Conservation (phyloP, 2,113 vertebrate genomes). For the Hyaena hyaena region DNA sequence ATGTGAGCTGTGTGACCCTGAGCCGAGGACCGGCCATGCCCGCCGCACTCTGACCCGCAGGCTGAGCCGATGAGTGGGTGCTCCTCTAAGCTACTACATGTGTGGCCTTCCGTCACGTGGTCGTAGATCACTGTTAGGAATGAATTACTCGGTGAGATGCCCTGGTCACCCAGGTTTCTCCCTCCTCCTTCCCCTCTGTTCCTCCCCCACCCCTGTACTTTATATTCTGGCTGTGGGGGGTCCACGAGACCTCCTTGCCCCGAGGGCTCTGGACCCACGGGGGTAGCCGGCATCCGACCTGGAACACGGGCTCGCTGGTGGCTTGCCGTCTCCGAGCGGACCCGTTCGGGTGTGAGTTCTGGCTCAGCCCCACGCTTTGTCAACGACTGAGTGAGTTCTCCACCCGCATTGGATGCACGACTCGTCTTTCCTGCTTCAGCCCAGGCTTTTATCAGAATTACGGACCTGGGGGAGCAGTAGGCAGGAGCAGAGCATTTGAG, state of each 20-base stretch:
- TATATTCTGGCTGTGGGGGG: neutral
- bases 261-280: neutral
- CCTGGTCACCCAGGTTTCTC: accelerated
- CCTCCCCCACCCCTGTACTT: no score
- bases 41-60: neutral
- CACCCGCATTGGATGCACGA: accelerated
- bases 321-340: neutral
- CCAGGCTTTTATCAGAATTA: no score
- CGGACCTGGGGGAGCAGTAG: neutral
- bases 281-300: accelerated
- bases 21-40: neutral
- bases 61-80: neutral
- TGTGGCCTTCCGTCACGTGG: accelerated
- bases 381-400: neutral
- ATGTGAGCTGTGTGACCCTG: neutral
- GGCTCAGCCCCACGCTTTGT: accelerated
- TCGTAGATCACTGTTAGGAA: accelerated
- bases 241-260: neutral
- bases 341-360: neutral
- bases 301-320: accelerated
- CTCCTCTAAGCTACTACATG: accelerated
- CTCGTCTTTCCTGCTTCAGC: neutral
- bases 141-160: accelerated
- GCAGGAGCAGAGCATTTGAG: neutral
- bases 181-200: no score